Percentiles rank a stretch among this genome's conserved stretches.
phyloP scores from a whole-genome alignment of 2,888 invertebrate species.

The Phyto melanocephala region DNA sequence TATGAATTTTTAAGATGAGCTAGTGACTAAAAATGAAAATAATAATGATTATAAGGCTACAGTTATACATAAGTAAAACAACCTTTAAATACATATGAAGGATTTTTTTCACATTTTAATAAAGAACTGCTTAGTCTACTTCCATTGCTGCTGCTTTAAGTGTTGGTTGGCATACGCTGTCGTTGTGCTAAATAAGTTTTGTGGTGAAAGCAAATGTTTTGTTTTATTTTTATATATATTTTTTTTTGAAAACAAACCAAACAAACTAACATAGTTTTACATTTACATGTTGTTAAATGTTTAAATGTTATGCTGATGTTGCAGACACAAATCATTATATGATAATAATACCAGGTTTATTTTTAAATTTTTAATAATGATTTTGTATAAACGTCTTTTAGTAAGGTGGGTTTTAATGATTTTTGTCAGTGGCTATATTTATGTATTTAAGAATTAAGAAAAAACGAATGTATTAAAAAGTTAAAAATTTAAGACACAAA shows the following conservation, averaged over 20 bases:
- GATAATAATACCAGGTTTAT: neutral
- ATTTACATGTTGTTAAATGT: no score
- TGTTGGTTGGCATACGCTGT: no score
- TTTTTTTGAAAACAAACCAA: neutral
- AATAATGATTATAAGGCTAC: neutral
- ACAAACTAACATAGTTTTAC: neutral
- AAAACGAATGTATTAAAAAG: no score
- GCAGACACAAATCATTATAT: neutral
- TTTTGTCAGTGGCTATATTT: neutral
- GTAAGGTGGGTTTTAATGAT: neutral
- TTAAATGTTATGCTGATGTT: no score
- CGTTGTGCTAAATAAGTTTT: no score
- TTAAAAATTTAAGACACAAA: no score
- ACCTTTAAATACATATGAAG: constrained; percentile 14
- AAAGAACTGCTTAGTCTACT: no score
- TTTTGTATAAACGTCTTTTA: neutral
- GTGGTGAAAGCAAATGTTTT: neutral
- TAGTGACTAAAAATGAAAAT: neutral
- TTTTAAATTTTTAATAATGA: constrained; percentile 22
- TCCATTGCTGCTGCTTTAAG: neutral
- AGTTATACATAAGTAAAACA: constrained; percentile 1
- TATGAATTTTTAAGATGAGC: no score
- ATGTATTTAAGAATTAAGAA: no score
- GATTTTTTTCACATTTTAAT: neutral
- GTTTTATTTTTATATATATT: neutral